A percentile compares a stretch with the other conserved stretches of the same genome.
Evolutionary conservation across 1,140 invertebrate genomes (phyloP).

Genomic region (Apis laboriosa): DNA sequence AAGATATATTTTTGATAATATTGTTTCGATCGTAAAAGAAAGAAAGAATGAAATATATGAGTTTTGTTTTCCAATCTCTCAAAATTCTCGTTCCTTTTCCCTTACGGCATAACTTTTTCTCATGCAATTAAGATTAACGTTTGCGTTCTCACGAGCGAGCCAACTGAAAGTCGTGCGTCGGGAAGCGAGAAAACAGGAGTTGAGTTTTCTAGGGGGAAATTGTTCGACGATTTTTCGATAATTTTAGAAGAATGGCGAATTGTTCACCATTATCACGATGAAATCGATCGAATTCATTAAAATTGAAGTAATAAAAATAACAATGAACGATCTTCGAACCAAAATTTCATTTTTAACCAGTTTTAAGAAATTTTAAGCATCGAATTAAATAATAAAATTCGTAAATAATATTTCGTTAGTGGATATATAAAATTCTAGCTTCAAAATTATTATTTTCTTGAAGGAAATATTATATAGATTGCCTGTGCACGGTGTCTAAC

Average conservation of each 20-base stretch:
- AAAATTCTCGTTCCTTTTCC: not conserved
- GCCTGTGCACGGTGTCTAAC: slow-evolving; percentile 42
- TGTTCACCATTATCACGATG: too few species aligned
- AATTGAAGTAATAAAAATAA: too few species aligned
- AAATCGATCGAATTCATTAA: not conserved
- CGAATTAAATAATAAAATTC: not conserved
- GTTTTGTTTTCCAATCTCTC: not conserved
- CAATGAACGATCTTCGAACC: not conserved
- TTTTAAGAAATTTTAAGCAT: not conserved
- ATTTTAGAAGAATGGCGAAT: not conserved
- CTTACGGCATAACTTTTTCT: slow-evolving; percentile 23
- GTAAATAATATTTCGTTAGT: not conserved
- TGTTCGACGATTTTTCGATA: not conserved
- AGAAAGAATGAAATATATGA: not conserved
- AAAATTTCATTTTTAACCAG: not conserved
- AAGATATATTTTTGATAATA: too few species aligned
- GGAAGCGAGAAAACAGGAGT: slow-evolving; percentile 1
- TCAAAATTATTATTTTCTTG: slow-evolving; percentile 40
- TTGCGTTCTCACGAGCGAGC: slow-evolving; percentile 30
- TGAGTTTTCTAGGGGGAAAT: not conserved
- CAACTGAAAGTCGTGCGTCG: not conserved
- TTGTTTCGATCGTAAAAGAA: too few species aligned
- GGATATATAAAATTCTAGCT: not conserved
- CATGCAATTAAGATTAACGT: slow-evolving; percentile 47
- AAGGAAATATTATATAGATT: slow-evolving; percentile 29